Evolutionary conservation across 92 coral and sea anemone genomes (phyloP), one percentile per base, ranked within the genome.

Genomic region (Siderastrea radians): DNA sequence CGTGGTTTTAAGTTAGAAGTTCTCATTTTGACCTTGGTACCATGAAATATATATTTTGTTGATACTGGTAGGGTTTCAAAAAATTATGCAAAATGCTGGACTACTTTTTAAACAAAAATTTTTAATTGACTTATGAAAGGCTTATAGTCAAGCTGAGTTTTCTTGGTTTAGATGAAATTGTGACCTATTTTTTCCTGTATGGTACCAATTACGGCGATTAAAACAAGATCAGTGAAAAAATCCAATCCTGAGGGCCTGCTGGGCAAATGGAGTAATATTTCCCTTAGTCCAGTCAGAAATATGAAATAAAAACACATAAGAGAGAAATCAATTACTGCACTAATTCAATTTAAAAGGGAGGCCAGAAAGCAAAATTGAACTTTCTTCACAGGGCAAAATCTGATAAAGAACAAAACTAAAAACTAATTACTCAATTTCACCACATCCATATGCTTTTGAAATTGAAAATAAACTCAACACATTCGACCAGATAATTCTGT

Each of bases 341-440:
- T 91, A 95, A 93, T 95, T 90, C 90, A 95, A 95, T 95, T 93
- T 88, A 89, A 85, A 86, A 82, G 74, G 79, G 64, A 77, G 81
- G 81, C 87, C 90, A 76, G 51, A 86, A 93, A 79, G 73, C 57
- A 93, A 89, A 95, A 93, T 93, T 93, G 95, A 90, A 93, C 94
- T 95, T 95, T 88, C 91, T 92, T 84, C 90, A 93, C 75, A 82
- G 94, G 76, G 51, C 57, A 84, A 82, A 82, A 93, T 93, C 96
- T 74, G 95, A 90, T 91, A 91, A 95, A 93, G 78, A 79, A 64
- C 68, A 91, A 77, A 77, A 68, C 83, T 76, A 85, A 82, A 86
- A 87, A 84, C 93, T 90, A 93, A 93, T 93, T 90, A 90, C 82
- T 85, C 88, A 79, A 86, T 83, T 79, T 78, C 54, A 38, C 84